Conservation (phyloP, 2,888 invertebrate species). For the Trachelus tabidus region DNA sequence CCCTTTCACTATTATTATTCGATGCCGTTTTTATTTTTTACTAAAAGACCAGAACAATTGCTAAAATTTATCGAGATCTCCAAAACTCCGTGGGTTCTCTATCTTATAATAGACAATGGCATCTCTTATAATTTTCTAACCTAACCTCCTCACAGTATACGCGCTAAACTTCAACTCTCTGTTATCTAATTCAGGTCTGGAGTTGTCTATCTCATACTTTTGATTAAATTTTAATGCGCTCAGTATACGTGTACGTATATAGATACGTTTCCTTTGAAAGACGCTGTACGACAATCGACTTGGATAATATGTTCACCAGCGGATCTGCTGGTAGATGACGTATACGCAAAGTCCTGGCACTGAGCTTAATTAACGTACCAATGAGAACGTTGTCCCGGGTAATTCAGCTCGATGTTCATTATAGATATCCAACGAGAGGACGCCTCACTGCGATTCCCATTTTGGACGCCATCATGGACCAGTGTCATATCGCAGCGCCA, state of each 20-base stretch:
- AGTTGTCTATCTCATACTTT: background rate
- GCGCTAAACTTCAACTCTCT: background rate
- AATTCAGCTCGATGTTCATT: conserved; percentile 35
- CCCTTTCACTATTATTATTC: too few species aligned
- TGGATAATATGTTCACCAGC: background rate
- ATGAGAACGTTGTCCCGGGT: conserved; percentile 26
- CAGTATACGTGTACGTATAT: background rate
- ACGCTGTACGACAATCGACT: background rate
- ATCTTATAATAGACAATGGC: background rate
- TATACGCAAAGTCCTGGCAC: background rate
- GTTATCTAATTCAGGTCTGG: background rate
- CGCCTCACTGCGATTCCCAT: background rate
- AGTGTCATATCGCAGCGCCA: background rate
- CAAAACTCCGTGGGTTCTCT: too few species aligned
- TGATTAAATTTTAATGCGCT: background rate
- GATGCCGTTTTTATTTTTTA: too few species aligned
- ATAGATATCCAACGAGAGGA: conserved; percentile 23
- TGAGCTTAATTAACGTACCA: conserved; percentile 37
- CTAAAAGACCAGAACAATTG: too few species aligned
- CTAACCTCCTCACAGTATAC: background rate
- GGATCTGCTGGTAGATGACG: background rate
- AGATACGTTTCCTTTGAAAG: background rate
- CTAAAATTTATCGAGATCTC: too few species aligned
- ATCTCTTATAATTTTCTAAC: background rate
- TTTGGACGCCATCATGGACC: background rate